A percentile compares a stretch with the other conserved stretches of the same genome.
Conservation (phyloP, 35 echinoderm and acorn worm genomes). For the Patiria miniata region DNA sequence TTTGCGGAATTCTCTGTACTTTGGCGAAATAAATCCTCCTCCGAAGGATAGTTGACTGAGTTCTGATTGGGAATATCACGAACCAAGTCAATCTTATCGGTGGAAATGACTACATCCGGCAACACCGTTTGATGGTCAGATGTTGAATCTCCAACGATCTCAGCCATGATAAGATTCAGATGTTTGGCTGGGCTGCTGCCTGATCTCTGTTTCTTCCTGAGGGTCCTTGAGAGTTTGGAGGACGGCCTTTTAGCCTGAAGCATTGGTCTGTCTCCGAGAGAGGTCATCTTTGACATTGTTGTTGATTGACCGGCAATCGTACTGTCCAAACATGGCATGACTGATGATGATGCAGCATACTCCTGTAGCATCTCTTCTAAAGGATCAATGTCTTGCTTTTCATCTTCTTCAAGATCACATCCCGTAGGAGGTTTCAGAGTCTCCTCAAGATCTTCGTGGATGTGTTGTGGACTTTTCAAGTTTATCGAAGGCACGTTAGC, state of each 20-base stretch:
- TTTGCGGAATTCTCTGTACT: neutral
- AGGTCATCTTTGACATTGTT: neutral
- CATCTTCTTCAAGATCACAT: neutral
- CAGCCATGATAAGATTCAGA: no score
- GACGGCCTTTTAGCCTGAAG: neutral
- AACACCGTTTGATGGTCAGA: neutral
- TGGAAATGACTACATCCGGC: neutral
- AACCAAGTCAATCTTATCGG: neutral
- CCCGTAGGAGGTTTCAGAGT: neutral
- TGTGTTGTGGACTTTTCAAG: neutral
- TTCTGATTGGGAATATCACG: neutral
- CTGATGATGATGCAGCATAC: neutral
- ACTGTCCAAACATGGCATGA: neutral
- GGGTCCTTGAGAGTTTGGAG: slow-evolving; percentile 17
- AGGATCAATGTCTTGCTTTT: neutral
- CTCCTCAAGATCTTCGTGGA: neutral
- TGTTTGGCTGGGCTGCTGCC: neutral
- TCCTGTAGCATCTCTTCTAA: slow-evolving; percentile 19
- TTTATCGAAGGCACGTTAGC: neutral
- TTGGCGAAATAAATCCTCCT: neutral
- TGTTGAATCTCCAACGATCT: no score
- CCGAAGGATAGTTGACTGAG: neutral
- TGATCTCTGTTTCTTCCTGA: neutral
- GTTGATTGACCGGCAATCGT: neutral
- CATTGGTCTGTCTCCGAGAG: neutral